Evolutionary conservation across 1,140 invertebrate genomes (phyloP), one percentile per base, ranked within the genome.

Genomic region (Sogatella furcifera): DNA sequence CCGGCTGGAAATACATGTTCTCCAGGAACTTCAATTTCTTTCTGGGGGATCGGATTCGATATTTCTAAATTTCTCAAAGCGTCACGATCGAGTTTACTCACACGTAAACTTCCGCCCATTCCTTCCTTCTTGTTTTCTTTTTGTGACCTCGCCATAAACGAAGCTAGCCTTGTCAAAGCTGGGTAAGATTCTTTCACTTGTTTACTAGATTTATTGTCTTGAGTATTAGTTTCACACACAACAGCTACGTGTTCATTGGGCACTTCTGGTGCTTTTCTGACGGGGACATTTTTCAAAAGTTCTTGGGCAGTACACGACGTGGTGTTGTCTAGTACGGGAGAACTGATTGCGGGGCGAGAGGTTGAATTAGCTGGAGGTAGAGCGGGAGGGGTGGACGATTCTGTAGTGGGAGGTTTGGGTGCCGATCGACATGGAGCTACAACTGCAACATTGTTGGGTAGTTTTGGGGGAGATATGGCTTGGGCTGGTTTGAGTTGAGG

Each of bases 31-130:
- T 83, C 80, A 1, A 85, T 84, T 38, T 82, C 78, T 34, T 77
- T 80, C 66, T 88, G 85, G 1, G 80, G 79, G 66, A 92, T 90
- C 0, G 90, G 89, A 69, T 82, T 79, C 0, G 89, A 92, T 66
- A 92, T 92, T 69, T 90, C 82, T 28, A 92, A 68, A 46, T 81
- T 85, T n/a, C 86, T 76, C 31, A 92, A 67, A 0, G 80, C 78
- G 9, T 84, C 81, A 62, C 84, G 83, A 65, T 90, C 85, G 0
- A 84, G 64, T 59, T 67, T 64, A 13, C 21, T 53, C 34, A 34
- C 49, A 38, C n/a, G 17, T 60, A 31, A 43, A 19, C 46, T 49
- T 49, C 46, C 46, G 11, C 13, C 24, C 31, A n/a, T 28, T 6
- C 28, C 22, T 2, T 22, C 60, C 19, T 43, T 59, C 17, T 56